These are phyloP conservation scores for Ispidina lecontei DNA, from an alignment of 2,797 vertebrate genomes.

Conservation along the genomic window DNA sequence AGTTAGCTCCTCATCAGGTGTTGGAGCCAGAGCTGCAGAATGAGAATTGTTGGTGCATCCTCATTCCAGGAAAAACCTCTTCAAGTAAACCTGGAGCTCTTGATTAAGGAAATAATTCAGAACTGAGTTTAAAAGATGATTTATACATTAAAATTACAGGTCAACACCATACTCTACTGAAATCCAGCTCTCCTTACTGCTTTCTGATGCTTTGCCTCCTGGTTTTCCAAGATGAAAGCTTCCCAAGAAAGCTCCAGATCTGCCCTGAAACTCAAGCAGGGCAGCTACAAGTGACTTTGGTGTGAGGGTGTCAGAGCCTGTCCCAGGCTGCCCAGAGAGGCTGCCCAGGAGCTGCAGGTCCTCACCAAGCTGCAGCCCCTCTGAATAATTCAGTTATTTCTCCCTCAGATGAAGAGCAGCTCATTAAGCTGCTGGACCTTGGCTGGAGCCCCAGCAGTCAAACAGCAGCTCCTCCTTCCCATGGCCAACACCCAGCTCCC, in stretches of 20 bases:
- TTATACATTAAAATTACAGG: background rate
- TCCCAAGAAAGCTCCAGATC: background rate
- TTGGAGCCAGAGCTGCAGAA: background rate
- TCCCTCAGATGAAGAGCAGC: rapidly evolving
- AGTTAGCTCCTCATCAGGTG: conserved; percentile 6
- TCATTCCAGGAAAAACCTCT: background rate
- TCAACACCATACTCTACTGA: background rate
- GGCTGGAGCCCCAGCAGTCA: rapidly evolving
- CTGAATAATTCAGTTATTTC: background rate
- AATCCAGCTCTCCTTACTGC: background rate
- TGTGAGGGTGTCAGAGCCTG: too few species aligned
- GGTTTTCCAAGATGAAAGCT: background rate
- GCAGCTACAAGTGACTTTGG: too few species aligned
- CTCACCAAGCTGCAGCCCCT: rapidly evolving
- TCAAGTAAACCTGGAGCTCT: background rate
- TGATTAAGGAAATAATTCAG: background rate
- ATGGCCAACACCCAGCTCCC: background rate
- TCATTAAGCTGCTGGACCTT: rapidly evolving
- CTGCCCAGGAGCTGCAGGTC: background rate
- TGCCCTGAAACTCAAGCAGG: background rate
- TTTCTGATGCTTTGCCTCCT: background rate
- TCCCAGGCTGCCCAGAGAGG: too few species aligned
- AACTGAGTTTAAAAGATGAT: background rate
- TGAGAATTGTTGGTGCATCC: background rate
- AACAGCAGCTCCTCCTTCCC: background rate